Conservation (phyloP, 2,888 invertebrate genomes). For the Teleogryllus oceanicus region DNA sequence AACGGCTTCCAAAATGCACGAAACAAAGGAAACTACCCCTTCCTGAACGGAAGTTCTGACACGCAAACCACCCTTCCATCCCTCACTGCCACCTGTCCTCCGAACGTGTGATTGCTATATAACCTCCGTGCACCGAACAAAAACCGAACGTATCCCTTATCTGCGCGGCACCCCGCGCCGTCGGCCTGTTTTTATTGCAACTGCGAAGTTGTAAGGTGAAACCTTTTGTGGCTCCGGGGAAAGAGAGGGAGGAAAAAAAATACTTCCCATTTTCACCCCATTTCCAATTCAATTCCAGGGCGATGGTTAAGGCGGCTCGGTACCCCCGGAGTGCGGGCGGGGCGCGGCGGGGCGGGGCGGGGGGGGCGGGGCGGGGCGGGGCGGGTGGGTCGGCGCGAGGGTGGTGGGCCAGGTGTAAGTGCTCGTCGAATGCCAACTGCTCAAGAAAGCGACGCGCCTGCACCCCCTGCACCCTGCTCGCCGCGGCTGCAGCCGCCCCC, state of each 20-base stretch:
- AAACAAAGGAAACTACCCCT: not conserved
- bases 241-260: not conserved
- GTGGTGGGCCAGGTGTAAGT: not conserved
- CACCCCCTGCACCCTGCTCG: not conserved
- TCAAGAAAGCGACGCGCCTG: not conserved
- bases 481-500: not conserved
- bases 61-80: not conserved
- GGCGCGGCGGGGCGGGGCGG: not conserved
- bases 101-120: no score
- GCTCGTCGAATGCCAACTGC: not conserved
- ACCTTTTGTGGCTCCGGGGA: no score
- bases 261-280: not conserved
- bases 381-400: not conserved
- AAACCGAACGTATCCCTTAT: no score
- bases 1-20: not conserved
- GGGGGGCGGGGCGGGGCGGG: not conserved
- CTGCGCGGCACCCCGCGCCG: no score
- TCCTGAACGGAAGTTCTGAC: slow-evolving; percentile 6
- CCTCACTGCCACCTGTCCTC: no score
- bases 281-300: not conserved
- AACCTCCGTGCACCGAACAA: no score
- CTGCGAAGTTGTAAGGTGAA: no score
- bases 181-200: no score
- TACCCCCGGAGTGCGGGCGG: no score
- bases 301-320: not conserved